These are phyloP conservation scores for Oxygymnocypris stewartii DNA, from an alignment of 2,113 vertebrate genomes.

Conservation along the genomic window DNA sequence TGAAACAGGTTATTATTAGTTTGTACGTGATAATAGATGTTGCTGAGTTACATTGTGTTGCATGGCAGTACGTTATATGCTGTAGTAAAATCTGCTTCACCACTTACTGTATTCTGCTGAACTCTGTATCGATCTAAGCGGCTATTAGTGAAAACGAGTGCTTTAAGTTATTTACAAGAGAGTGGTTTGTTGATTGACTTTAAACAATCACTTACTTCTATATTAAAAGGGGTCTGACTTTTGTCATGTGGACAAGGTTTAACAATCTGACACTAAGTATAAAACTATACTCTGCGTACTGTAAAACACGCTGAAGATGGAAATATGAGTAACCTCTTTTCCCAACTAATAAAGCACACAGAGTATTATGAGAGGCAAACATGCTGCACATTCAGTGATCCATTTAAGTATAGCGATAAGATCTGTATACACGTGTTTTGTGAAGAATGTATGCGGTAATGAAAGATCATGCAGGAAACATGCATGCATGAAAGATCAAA, in stretches of 20 bases:
- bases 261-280: not conserved
- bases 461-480: no score
- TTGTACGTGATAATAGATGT: not conserved
- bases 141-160: not conserved
- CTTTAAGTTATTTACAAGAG: slow-evolving; percentile 11
- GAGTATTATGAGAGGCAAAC: not conserved
- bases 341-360: not conserved
- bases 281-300: not conserved
- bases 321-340: not conserved
- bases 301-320: not conserved
- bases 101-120: not conserved
- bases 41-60: not conserved
- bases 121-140: not conserved
- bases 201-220: not conserved
- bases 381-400: not conserved
- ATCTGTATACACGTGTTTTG: not conserved
- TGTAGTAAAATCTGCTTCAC: not conserved
- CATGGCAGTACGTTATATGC: not conserved
- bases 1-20: not conserved
- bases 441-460: not conserved
- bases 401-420: not conserved
- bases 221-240: not conserved
- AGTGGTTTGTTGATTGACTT: not conserved
- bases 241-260: not conserved
- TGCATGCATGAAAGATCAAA: no score